Evolutionary conservation across 2,797 vertebrate species (phyloP), one percentile per base, ranked within the genome.

Genomic region (Phoxinus dragarum): DNA sequence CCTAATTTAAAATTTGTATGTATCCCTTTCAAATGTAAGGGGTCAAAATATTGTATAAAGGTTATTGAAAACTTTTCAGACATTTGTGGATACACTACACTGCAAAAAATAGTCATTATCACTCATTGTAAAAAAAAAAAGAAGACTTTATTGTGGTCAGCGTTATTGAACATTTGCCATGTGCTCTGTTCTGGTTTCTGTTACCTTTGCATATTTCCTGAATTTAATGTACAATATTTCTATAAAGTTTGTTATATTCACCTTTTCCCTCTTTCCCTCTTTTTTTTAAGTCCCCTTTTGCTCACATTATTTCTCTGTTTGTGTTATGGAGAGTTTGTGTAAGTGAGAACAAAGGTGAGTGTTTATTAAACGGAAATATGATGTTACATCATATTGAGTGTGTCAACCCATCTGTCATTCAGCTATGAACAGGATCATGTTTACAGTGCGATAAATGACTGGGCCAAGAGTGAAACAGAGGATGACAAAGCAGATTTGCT

Each of bases 401-500:
- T 31, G 40, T 69, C 79, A 27, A 21, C 54, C 14, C n/a, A 64
- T 21, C 42, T 36, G 77, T 31, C 5, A 2, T 67, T 67, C 19
- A 36, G 16, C 40, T 5, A 5, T 34, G 23, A 54, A 6, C 21
- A 38, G 47, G 38, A 47, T 11, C 10, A 23, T 72, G 38, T 72
- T 72, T 42, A 71, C 12, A 27, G 68, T 11, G 1, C 61, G 47
- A 68, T n/a, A 16, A n/a, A 52, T 66, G 42, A 71, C 17, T 9
- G 12, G 66, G 56, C 82, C 80, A 56, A 21, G 10, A 36, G 73
- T 75, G 31, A 75, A 38, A 69, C 6, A 5, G 6, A 68, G 42
- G 83, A 82, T 82, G 74, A 89, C 34, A 66, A 49, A 66, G 74
- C 80, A 91, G 82, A 88, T 71, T 56, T 79, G 34, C 52, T 73